phyloP scores from a whole-genome alignment of 2,113 vertebrate species.

The Brienomyrus brachyistius region DNA sequence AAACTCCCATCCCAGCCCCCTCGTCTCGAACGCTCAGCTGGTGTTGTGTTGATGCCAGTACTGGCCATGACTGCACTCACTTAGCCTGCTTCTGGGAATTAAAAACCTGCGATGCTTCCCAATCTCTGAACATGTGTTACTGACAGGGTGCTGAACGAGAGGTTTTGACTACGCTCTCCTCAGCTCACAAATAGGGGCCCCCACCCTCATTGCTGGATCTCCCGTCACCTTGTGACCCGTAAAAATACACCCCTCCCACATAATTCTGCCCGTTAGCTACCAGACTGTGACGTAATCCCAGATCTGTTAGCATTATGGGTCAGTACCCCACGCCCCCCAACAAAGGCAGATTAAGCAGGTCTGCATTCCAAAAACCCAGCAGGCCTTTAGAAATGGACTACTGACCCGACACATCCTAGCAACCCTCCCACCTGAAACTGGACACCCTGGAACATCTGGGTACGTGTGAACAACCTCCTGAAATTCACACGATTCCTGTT shows the following conservation, averaged over 20 bases:
- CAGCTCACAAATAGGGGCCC: not conserved
- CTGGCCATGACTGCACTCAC: no score
- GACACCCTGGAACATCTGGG: conserved; percentile 49
- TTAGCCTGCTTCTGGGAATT: not conserved
- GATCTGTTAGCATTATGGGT: not conserved
- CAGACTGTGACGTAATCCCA: not conserved
- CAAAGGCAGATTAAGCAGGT: not conserved
- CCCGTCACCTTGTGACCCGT: no score
- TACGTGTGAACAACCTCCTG: conserved; percentile 33
- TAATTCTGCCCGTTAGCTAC: not conserved
- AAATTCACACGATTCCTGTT: conserved; percentile 45
- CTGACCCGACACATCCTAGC: conserved; percentile 48
- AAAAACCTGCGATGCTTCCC: not conserved
- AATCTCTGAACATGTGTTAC: not conserved
- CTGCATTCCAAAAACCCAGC: not conserved
- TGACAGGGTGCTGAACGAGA: not conserved
- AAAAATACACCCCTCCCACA: not conserved
- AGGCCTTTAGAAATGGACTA: conserved; percentile 29
- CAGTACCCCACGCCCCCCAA: not conserved
- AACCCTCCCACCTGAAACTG: conserved; percentile 44
- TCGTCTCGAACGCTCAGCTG: no score
- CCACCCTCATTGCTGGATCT: not conserved
- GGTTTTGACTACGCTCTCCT: not conserved
- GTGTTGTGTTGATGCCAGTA: no score
- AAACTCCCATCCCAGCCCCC: no score